Base-by-base conservation (phyloP, 2,888 invertebrate genomes). In the Microdon myrmicae region DNA sequence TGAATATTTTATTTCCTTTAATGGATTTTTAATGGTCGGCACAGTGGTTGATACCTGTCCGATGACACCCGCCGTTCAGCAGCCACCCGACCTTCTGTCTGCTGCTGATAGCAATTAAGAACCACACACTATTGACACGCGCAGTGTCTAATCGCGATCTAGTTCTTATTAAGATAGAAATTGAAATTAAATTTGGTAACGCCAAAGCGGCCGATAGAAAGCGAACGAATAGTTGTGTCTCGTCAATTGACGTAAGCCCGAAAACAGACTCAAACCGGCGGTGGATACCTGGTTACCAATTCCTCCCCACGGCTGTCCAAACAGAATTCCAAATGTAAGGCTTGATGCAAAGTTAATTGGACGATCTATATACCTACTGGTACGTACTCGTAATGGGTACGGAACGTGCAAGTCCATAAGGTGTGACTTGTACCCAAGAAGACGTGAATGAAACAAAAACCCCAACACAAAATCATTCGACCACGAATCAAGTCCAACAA, bases 301-400 rank as follows among this genome's bases (percentile, higher is more conserved):
- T 56, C 51, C 61, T 56, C 49, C 45, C 49, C 56, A 61, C 49
- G 56, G n/a, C n/a, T 49, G 43, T 39, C 47, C 34, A 47, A 41
- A 61, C 56, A 49, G 56, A 49, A 45, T 51, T 56, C 49, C 49
- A 49, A 64, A 64, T 64, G 51, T 64, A 64, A 61, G 44, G 56
- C 56, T 56, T 51, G 51, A 64, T 64, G 56, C 61, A 56, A 64
- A 64, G 61, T 64, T 64, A 64, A 64, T 64, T 64, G 61, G 56
- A 49, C 61, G 51, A 64, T 51, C 61, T 55, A 61, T 61, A 61
- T 55, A 56, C 31, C 44, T 45, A 17, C n/a, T 29, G 37, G 9
- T 6, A 6, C 6, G 7, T 19, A 25, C 49, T 38, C 44, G 17
- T 51, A 51, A 51, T 49, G 29, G 56, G 20, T 28, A 31, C 38